Evolutionary conservation across 2,113 vertebrate genomes (phyloP), one percentile per base, ranked within the genome.

Genomic region (Engraulis encrasicolus): DNA sequence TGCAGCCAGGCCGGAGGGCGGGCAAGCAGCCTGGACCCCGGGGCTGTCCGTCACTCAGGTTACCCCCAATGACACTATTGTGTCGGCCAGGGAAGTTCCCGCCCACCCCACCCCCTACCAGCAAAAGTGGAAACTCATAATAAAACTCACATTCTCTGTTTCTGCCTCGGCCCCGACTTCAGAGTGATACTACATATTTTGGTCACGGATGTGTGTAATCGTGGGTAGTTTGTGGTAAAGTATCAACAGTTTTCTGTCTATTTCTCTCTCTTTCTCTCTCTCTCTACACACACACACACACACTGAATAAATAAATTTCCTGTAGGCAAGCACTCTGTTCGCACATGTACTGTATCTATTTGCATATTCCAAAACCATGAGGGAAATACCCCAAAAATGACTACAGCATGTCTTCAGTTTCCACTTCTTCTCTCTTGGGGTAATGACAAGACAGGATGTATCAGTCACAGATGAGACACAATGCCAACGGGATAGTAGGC

Each of bases 71-170:
- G 11, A 66, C 58, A 66, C 7, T 23, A 66, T 23, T 31, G 23
- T 31, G 54, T 31, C 27, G 23, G 7, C 31, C 7, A 66, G 58
- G 23, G 58, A 66, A 15, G 58, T 66, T 9, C 58, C 58, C n/a
- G n/a, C n/a, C n/a, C n/a, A n/a, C n/a, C n/a, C n/a, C n/a, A n/a
- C n/a, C 27, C 23, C 0, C 58, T 27, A 27, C n/a, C 58, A 66
- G 31, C 58, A 66, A 27, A 66, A 23, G 27, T 31, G 23, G 27
- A n/a, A 66, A 66, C 52, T 82, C 81, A 31, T 31, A 50, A 82
- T 85, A 81, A 86, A 83, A 61, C 61, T 36, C 54, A 77, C 52
- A 79, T 58, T 19, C 18, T 27, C 81, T 86, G n/a, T n/a, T n/a
- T n/a, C 34, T 38, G 1, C 9, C 54, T 58, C 20, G 20, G 5